phyloP scores from a whole-genome alignment of 1,140 invertebrate genomes.

The Sesamia nonagrioides region DNA sequence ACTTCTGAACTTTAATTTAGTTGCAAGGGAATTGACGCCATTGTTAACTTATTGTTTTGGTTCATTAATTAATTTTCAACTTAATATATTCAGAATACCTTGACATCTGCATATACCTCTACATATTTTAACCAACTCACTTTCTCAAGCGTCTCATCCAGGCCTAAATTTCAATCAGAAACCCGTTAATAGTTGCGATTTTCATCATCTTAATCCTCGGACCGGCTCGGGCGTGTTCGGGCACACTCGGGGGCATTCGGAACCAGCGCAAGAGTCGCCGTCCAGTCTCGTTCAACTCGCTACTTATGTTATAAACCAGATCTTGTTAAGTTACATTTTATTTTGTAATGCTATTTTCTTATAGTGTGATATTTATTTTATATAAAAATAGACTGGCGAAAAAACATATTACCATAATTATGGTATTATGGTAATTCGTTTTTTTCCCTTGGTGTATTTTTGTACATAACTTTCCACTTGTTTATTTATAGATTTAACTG shows the following conservation, averaged over 20 bases:
- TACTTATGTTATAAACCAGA: constrained; percentile 47
- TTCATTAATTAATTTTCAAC: not conserved
- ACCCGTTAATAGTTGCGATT: constrained; percentile 37
- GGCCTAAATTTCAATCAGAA: constrained; percentile 17
- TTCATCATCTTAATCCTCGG: constrained; percentile 43
- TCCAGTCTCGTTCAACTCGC: constrained; percentile 38
- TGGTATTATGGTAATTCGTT: not conserved
- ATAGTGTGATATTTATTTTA: constrained; percentile 20
- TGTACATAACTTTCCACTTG: not conserved
- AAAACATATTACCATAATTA: too few relatives aligned
- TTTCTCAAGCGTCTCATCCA: constrained; percentile 10
- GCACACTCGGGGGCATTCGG: not conserved
- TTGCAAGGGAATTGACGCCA: too few relatives aligned
- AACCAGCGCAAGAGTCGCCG: constrained; percentile 43
- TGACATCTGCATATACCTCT: not conserved
- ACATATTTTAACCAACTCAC: not conserved
- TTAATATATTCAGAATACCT: not conserved
- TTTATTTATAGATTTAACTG: not conserved
- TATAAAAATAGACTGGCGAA: too few relatives aligned
- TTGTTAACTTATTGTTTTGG: not conserved
- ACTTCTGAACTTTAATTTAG: too few relatives aligned
- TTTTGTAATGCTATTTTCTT: constrained; percentile 17
- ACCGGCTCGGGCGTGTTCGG: constrained; percentile 7
- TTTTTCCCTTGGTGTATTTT: constrained; percentile 8
- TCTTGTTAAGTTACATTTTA: constrained; percentile 42